Evolutionary conservation across 1,140 invertebrate species (phyloP).

Genomic region (Ceratina japonica): DNA sequence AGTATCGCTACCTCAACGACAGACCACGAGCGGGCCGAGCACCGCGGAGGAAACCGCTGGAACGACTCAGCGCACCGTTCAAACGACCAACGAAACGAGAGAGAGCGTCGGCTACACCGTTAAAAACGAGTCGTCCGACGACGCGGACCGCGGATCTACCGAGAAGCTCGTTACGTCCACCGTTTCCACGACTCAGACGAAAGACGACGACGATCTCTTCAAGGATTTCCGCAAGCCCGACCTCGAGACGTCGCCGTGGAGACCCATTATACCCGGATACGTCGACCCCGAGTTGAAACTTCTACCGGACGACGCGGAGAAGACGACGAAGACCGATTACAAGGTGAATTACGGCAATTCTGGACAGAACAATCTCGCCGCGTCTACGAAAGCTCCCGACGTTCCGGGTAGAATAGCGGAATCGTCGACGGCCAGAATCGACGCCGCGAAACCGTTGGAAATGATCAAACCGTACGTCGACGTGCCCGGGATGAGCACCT

Average conservation of each 20-base stretch:
- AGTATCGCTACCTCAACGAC: neutral
- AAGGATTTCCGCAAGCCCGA: slow-evolving; percentile 72
- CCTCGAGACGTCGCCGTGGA: slow-evolving; percentile 76
- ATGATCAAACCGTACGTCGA: slow-evolving; percentile 25
- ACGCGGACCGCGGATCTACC: slow-evolving; percentile 36
- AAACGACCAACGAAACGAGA: neutral
- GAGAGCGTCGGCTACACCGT: slow-evolving; percentile 15
- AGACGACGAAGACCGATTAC: neutral
- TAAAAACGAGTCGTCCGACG: neutral
- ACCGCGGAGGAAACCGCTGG: slow-evolving; percentile 26
- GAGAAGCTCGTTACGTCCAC: slow-evolving; percentile 50
- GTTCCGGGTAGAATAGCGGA: neutral
- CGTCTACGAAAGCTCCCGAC: neutral
- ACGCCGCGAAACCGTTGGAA: neutral
- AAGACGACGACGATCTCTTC: slow-evolving; percentile 45
- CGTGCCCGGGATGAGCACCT: slow-evolving; percentile 61
- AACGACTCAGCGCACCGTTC: neutral
- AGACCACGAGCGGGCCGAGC: slow-evolving; percentile 16
- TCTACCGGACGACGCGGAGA: neutral
- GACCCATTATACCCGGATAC: slow-evolving; percentile 73
- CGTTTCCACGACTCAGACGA: slow-evolving; percentile 70
- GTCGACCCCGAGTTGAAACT: slow-evolving; percentile 68
- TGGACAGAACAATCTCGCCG: too few relatives aligned
- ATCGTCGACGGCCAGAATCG: neutral
- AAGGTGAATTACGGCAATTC: slow-evolving; percentile 16